Evolutionary conservation across 2,113 vertebrate genomes (phyloP).

Genomic region (Ptilorrhoa leucosticta): DNA sequence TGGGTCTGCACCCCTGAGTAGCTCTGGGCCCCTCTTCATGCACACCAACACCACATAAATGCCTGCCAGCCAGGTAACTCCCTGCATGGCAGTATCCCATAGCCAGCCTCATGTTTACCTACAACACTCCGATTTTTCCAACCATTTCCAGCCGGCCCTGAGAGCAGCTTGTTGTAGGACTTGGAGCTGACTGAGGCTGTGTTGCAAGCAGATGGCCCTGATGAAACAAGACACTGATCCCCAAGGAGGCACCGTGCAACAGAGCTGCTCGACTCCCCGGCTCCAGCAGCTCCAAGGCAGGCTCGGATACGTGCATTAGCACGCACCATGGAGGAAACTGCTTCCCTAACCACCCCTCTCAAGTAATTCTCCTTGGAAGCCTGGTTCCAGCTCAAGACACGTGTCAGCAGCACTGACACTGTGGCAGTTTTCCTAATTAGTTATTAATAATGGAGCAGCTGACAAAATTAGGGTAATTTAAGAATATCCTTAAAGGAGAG

Average conservation of each 20-base stretch:
- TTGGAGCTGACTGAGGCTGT: neutral
- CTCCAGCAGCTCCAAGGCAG: constrained; percentile 2
- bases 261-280: neutral
- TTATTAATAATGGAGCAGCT: neutral
- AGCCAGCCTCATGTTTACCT: neutral
- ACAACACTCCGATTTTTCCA: neutral
- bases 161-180: constrained; percentile 12
- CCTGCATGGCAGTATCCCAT: neutral
- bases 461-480: neutral
- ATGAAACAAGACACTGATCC: constrained; percentile 34
- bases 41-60: neutral
- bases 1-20: neutral
- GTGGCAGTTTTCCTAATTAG: neutral
- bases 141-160: constrained; percentile 2
- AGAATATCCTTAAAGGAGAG: neutral
- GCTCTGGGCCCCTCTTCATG: neutral
- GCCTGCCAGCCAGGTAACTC: neutral
- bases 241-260: neutral
- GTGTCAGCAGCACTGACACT: neutral
- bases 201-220: constrained; percentile 41
- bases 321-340: neutral
- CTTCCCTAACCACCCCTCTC: neutral
- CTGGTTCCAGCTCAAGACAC: neutral
- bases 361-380: neutral
- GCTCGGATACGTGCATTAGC: neutral